Percentiles rank a stretch among this genome's conserved stretches.
These are phyloP conservation scores for Mustela lutreola DNA, from an alignment of 2,113 vertebrate genomes.

Conservation along the genomic window DNA sequence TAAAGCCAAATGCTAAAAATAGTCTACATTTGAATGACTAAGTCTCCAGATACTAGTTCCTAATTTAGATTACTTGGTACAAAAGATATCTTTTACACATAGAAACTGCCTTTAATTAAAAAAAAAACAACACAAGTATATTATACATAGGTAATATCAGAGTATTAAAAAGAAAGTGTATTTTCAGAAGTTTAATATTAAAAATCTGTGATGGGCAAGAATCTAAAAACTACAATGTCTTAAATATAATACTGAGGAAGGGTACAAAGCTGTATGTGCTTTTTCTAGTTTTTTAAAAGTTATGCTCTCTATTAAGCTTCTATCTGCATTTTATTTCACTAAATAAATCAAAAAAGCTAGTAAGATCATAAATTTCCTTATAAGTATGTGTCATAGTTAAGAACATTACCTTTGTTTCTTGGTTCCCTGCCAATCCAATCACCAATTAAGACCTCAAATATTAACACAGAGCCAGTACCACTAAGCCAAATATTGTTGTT, in stretches of 20 bases:
- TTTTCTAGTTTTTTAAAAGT: conserved; percentile 12
- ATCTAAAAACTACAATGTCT: neutral
- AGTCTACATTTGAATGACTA: conserved; percentile 25
- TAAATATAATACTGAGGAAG: neutral
- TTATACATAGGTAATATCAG: neutral
- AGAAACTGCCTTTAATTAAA: neutral
- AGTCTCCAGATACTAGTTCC: neutral
- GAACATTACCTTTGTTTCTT: conserved; percentile 88
- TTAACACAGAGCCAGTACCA: conserved; percentile 88
- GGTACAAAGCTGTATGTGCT: neutral
- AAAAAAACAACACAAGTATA: neutral
- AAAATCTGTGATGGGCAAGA: neutral
- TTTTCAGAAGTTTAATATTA: conserved; percentile 34
- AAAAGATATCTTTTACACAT: conserved; percentile 12
- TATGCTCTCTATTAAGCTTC: neutral
- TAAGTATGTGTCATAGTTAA: neutral
- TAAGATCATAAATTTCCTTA: neutral
- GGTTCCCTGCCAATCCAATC: conserved; percentile 91
- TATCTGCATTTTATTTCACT: conserved; percentile 22
- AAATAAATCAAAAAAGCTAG: neutral
- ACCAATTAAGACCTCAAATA: conserved; percentile 90
- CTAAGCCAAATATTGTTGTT: conserved; percentile 88
- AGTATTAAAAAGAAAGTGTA: neutral
- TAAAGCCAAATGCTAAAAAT: neutral
- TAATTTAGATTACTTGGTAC: neutral